phyloP scores from a whole-genome alignment of 2,113 vertebrate genomes.

The Nesoenas mayeri region DNA sequence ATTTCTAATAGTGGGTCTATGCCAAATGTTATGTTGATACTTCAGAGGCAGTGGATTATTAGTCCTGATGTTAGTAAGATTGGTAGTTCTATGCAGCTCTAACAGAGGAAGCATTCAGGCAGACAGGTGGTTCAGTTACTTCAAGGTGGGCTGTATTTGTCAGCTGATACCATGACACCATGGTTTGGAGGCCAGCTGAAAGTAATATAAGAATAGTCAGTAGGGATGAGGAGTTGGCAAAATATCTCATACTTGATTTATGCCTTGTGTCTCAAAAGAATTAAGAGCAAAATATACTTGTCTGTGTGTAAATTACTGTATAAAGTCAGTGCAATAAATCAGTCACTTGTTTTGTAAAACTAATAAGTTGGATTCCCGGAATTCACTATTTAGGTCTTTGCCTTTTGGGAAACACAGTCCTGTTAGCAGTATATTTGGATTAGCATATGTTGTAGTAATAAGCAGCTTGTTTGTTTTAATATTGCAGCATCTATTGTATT shows the following conservation, averaged over 20 bases:
- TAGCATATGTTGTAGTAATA: neutral
- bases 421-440: neutral
- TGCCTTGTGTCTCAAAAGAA: neutral
- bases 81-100: neutral
- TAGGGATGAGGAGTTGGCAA: neutral
- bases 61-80: neutral
- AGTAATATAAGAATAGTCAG: neutral
- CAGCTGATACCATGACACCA: neutral
- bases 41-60: neutral
- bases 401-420: neutral
- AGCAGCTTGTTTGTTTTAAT: constrained; percentile 2
- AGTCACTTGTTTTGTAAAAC: neutral
- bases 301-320: neutral
- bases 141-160: neutral
- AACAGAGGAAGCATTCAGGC: neutral
- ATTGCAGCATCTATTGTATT: constrained; percentile 91
- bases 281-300: neutral
- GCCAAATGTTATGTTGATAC: neutral
- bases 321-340: neutral
- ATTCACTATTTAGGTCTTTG: neutral
- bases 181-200: neutral
- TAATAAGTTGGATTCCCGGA: neutral
- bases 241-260: neutral
- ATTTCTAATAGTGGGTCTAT: neutral
- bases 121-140: neutral